phyloP scores from a whole-genome alignment of 2,888 invertebrate genomes.

The Platynereis dumerilii region DNA sequence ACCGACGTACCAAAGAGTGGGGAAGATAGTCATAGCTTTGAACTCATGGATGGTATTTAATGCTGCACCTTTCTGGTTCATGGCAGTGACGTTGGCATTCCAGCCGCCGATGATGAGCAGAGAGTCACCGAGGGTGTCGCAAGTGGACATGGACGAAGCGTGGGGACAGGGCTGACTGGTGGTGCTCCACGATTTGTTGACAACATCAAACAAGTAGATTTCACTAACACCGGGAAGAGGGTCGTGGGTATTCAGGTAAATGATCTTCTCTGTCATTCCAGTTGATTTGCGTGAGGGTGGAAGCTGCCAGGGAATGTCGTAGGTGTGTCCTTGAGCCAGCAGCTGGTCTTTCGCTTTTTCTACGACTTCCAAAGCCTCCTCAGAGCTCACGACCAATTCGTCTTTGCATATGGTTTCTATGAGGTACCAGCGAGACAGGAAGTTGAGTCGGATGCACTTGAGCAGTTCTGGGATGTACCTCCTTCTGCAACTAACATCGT shows the following conservation, averaged over 20 bases:
- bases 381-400: conserved; percentile 1
- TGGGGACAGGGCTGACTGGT: conserved; percentile 36
- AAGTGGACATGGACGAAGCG: conserved; percentile 39
- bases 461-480: conserved; percentile 32
- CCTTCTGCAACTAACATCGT: conserved; percentile 41
- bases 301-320: conserved; percentile 40
- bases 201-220: conserved; percentile 37
- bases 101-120: conserved; percentile 39
- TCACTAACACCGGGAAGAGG: conserved; percentile 20
- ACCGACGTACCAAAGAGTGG: conserved; percentile 40
- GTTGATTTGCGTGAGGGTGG: conserved; percentile 39
- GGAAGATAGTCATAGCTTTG: conserved; percentile 40
- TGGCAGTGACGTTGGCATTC: conserved; percentile 30
- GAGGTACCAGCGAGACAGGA: conserved; percentile 40
- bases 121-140: conserved; percentile 32
- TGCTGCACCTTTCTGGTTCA: conserved; percentile 38
- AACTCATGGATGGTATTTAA: conserved; percentile 38
- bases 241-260: conserved; percentile 20
- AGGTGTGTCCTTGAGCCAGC: conserved; percentile 40
- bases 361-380: conserved; percentile 17
- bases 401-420: conserved; percentile 32
- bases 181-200: conserved; percentile 42
- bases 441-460: conserved; percentile 37
- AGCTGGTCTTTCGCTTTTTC: conserved; percentile 39
- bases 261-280: conserved; percentile 29